Base-by-base conservation (phyloP, 2,797 vertebrate genomes). In the Gymnothorax javanicus region DNA sequence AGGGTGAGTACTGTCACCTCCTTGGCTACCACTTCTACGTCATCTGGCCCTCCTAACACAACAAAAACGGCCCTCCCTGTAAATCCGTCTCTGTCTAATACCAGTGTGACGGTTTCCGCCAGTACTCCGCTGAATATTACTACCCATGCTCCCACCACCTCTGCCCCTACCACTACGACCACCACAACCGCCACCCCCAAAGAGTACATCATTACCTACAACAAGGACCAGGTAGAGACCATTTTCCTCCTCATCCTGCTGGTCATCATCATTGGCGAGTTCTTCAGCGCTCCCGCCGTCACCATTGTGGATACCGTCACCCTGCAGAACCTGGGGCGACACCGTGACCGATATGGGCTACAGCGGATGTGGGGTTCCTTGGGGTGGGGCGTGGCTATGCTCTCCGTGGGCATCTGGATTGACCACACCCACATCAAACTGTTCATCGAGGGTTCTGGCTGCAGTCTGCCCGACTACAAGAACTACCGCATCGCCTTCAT, bases 361-460 rank as follows among this genome's bases (percentile, higher is more conserved):
- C 99, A 99, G 94, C 95, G 99, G 52, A 99, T 99, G 99, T 99
- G 98, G 98, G 98, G 99, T 0, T 99, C 99, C 0, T 95, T 99
- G 91, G 99, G 99, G 87, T 99, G 98, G 98, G 99, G 99, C 0
- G 89, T 99, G 88, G 97, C 98, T 83, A 99, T 99, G 99, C 95
- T 99, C 71, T 96, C 96, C 0, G 98, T 99, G 88, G 99, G 99
- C 79, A 98, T 99, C 85, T 97, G 98, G 91, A 99, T 99, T 2
- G 98, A 99, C 93, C 97, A 98, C 89, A 98, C 98, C 0, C 96
- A 96, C 89, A 87, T 96, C 6, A 91, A 84, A 0, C 94, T 96
- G 43, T 0, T 62, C 4, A 89, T 98, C 0, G 92, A 97, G 0
- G 97, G 97, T 1, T 85, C 92, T 7, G 97, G 97, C 23, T 99